A percentile compares a stretch with the other conserved stretches of the same genome.
Conservation (phyloP, 2,797 vertebrate species). For the Parauchenoglanis punctatus region DNA sequence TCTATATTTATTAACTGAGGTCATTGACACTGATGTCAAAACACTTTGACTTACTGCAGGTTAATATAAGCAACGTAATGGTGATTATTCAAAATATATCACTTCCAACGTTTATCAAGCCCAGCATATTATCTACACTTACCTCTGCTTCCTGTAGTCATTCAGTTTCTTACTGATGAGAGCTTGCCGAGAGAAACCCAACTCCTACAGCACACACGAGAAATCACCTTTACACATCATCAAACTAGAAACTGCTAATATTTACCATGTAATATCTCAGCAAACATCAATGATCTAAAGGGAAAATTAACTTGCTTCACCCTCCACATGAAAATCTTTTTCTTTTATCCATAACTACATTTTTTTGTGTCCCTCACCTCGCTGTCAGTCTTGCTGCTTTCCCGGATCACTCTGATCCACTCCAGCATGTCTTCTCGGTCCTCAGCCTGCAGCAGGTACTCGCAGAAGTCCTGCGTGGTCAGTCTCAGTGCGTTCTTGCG, state of each 20-base stretch:
- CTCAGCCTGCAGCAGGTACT: constrained; percentile 99
- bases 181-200: constrained; percentile 90
- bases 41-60: not conserved
- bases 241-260: not conserved
- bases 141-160: constrained; percentile 96
- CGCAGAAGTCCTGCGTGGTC: constrained; percentile 98
- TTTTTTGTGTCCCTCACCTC: constrained; percentile 80
- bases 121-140: constrained; percentile 23
- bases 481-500: constrained; percentile 93
- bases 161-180: constrained; percentile 98
- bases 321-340: not conserved
- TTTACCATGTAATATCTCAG: not conserved
- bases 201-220: constrained; percentile 77
- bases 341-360: not conserved
- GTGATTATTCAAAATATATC: not conserved
- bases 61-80: not conserved
- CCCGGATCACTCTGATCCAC: constrained; percentile 95
- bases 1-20: not conserved
- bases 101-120: not conserved
- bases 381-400: constrained; percentile 94
- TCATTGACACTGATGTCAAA: not conserved
- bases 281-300: not conserved
- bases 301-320: not conserved
- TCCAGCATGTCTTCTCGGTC: constrained; percentile 97
- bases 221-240: not conserved